These are phyloP conservation scores for Microdon myrmicae DNA, from an alignment of 2,888 invertebrate species.

Conservation along the genomic window DNA sequence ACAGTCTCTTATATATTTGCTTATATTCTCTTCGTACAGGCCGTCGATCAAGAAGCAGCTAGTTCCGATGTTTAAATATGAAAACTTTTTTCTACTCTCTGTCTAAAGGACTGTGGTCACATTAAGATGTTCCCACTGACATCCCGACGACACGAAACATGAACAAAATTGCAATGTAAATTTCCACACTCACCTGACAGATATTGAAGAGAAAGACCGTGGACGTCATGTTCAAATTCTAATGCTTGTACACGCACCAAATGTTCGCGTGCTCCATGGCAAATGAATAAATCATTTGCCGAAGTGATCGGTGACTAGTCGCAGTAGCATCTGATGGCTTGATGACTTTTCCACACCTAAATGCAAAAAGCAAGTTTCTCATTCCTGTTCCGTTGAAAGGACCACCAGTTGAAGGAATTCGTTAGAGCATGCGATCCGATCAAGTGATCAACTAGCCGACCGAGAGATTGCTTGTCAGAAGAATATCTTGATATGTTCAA, in stretches of 20 bases:
- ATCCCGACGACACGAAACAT: slow-evolving; percentile 40
- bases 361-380: slow-evolving; percentile 28
- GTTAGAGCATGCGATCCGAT: slow-evolving; percentile 19
- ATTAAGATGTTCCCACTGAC: slow-evolving; percentile 46
- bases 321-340: slow-evolving; percentile 27
- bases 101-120: slow-evolving; percentile 40
- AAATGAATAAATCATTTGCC: slow-evolving; percentile 51
- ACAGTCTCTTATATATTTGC: too few species aligned
- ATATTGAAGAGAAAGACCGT: slow-evolving; percentile 45
- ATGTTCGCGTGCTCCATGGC: slow-evolving; percentile 51
- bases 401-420: slow-evolving; percentile 8
- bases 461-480: slow-evolving; percentile 39
- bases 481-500: too few species aligned
- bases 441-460: slow-evolving; percentile 46
- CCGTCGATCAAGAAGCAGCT: too few species aligned
- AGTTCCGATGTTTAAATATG: too few species aligned
- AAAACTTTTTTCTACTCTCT: too few species aligned
- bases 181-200: slow-evolving; percentile 47
- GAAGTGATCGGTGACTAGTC: slow-evolving; percentile 32
- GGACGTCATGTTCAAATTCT: slow-evolving; percentile 42
- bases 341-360: slow-evolving; percentile 36
- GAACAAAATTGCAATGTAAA: slow-evolving; percentile 49
- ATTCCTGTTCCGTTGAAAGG: slow-evolving; percentile 21
- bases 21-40: too few species aligned
- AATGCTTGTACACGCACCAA: slow-evolving; percentile 50